Evolutionary conservation across 2,888 invertebrate species (phyloP), one percentile per base, ranked within the genome.

Genomic region (Hydraecia micacea): DNA sequence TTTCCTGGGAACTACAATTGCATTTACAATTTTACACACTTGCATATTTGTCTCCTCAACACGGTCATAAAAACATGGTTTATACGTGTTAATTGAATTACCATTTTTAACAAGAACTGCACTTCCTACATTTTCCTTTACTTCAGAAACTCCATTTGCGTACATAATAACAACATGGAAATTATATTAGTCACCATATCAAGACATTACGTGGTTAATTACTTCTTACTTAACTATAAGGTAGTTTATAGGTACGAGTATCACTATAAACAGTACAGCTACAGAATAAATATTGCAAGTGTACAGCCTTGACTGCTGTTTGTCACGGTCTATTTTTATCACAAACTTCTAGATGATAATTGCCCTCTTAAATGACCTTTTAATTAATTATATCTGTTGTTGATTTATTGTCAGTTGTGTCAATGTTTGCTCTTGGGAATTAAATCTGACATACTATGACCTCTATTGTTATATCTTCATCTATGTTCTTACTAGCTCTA

Each of bases 291-390:
- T 32, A 32, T 2, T 32, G 3, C 32, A 32, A 32, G 32, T 32
- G 32, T 32, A 32, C 69, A 81, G 49, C 88, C 89, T 88, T 89
- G 89, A 68, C 68, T 66, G 76, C 13, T 52, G 60, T 82, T 86
- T 79, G 78, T 85, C 87, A 79, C 71, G 58, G 58, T 82, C 75
- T 89, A 88, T 88, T 87, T 89, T 78, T 86, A 81, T 68, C 79
- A 60, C 42, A 65, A 62, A 78, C 77, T 87, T 76, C 67, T 87
- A 77, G 78, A 77, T 70, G 74, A 42, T 87, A 84, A 86, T 87
- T 82, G 73, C 72, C 69, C 76, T 80, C 75, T 87, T 79, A 75
- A 70, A 72, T 46, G 72, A 36, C 73, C 66, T 75, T 81, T 80
- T 81, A 68, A 78, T 79, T 60, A 72, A 65, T 75, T 77, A 73